These are phyloP conservation scores for Brenthis hecate DNA, from an alignment of 2,888 invertebrate species.

Conservation along the genomic window DNA sequence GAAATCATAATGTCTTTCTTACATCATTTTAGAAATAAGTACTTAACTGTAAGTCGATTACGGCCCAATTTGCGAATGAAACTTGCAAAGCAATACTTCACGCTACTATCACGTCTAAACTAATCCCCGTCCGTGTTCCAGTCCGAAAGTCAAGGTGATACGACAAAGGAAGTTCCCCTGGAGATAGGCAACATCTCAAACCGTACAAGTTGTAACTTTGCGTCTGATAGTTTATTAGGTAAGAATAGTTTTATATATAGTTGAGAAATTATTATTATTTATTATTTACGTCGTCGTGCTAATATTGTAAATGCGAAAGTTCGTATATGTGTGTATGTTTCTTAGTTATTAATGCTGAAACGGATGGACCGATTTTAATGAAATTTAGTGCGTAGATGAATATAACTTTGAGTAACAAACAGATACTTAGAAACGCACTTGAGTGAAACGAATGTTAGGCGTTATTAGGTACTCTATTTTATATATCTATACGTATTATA, in stretches of 20 bases:
- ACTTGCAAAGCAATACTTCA: conserved; percentile 1
- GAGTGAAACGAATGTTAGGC: too few relatives aligned
- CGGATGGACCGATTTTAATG: too few relatives aligned
- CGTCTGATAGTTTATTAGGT: conserved; percentile 8
- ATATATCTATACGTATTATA: too few relatives aligned
- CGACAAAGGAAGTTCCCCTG: conserved; percentile 56
- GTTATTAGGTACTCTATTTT: too few relatives aligned
- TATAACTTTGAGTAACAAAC: too few relatives aligned
- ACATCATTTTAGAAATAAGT: too few relatives aligned
- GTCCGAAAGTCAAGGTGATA: conserved; percentile 55
- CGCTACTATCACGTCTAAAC: neutral
- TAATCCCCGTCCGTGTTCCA: conserved; percentile 42
- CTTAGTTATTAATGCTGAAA: too few relatives aligned
- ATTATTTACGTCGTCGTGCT: neutral
- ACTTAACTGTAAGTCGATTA: neutral
- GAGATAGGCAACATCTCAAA: conserved; percentile 15
- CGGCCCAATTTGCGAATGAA: neutral
- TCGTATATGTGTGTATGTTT: too few relatives aligned
- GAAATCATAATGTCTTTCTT: neutral
- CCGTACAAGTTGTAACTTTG: conserved; percentile 10
- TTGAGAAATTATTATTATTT: neutral
- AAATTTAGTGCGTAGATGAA: too few relatives aligned
- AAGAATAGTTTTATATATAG: conserved; percentile 2
- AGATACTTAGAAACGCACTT: too few relatives aligned
- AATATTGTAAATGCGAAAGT: too few relatives aligned